Base-by-base conservation (phyloP, 2,113 vertebrate species). In the Vanacampus margaritifer region DNA sequence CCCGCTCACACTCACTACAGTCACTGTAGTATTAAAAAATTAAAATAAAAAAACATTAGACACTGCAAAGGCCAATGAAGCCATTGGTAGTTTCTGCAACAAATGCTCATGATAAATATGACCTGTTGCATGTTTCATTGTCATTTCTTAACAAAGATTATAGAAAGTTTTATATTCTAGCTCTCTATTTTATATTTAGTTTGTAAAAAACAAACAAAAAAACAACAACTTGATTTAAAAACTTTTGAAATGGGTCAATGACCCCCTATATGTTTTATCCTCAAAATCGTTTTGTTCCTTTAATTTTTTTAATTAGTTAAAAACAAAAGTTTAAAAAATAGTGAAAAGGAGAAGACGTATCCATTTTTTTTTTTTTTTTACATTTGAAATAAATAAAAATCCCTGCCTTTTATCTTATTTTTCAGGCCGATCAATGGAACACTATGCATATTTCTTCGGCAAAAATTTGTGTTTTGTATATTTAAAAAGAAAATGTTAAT, bases 31-130 rank as follows among this genome's bases (percentile, higher is more conserved):
- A n/a, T 65, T 62, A 10, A 32, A 28, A 28, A 26, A 57, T 32
- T 32, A 32, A 76, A 70, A 64, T 45, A 21, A 35, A 32, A 32
- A 28, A 57, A 56, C 2, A 56, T 50, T 68, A 26, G 46, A 17
- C 23, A 72, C 13, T 32, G 19, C 21, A 46, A 51, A 45, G 9
- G 35, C 7, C 0, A 61, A 6, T 17, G 21, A 12, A 23, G 32
- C 12, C 4, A 13, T 12, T 50, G 1, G 21, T 68, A 3, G 10
- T 23, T 62, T 32, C 48, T 24, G 8, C 51, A 50, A 53, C 11
- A 53, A 53, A 53, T 24, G 5, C 5, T 57, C 14, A 7, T 57
- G 6, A 3, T 57, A 26, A 57, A 28, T 19, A 16, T 57, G 26
- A 57, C 54, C 16, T 10, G 26, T 2, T 3, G 10, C 54, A 57